Percentiles rank a stretch among this genome's conserved stretches.
phyloP scores from a whole-genome alignment of 2,797 vertebrate species.

The Pipistrellus pygmaeus region DNA sequence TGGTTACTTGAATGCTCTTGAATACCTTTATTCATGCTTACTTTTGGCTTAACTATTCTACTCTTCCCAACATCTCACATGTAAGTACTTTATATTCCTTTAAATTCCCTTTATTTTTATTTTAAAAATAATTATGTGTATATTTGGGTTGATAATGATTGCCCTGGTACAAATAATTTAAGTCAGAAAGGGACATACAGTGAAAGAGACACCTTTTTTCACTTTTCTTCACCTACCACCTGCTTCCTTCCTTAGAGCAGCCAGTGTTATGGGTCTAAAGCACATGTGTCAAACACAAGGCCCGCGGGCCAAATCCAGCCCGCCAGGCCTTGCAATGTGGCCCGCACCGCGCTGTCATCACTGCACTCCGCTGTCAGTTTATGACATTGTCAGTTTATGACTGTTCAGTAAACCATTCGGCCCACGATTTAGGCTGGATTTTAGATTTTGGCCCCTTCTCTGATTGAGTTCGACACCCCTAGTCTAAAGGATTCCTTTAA shows the following conservation, averaged over 20 bases:
- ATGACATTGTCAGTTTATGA: no score
- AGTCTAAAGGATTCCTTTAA: background rate
- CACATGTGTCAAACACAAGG: no score
- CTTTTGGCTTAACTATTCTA: background rate
- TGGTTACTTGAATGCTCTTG: background rate
- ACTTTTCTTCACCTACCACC: background rate
- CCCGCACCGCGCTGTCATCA: no score
- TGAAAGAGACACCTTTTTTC: background rate
- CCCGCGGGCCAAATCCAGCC: no score
- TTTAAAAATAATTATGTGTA: background rate
- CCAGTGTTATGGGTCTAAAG: background rate
- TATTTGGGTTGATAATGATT: background rate
- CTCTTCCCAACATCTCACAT: background rate
- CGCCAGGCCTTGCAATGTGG: no score
- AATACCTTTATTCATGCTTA: background rate
- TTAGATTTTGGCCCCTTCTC: no score
- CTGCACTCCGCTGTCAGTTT: no score
- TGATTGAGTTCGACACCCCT: no score
- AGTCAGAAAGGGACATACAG: background rate
- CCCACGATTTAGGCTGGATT: no score
- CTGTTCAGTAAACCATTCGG: no score
- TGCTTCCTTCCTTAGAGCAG: background rate
- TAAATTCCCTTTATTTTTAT: slow-evolving; percentile 20
- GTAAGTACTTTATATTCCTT: background rate
- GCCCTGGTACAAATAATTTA: background rate